phyloP scores from a whole-genome alignment of 1,140 invertebrate species.

The Drosophila sechellia region DNA sequence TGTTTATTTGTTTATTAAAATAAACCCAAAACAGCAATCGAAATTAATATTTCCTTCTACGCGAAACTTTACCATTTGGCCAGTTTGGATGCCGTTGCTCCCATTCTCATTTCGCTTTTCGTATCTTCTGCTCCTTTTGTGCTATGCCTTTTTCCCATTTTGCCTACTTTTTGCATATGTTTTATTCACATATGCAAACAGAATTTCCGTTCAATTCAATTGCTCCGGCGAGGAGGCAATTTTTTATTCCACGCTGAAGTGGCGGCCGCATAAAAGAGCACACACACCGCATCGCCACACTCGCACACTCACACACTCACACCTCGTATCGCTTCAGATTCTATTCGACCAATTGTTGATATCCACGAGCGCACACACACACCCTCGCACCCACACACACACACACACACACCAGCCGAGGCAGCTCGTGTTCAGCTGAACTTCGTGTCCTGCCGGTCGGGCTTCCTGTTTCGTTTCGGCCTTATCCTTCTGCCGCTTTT shows the following conservation, averaged over 20 bases:
- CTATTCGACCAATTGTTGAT: conserved; percentile 82
- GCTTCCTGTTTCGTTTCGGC: conserved; percentile 53
- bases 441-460: conserved; percentile 35
- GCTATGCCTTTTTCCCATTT: conserved; percentile 16
- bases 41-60: conserved; percentile 44
- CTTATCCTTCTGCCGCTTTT: conserved; percentile 48
- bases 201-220: conserved; percentile 79
- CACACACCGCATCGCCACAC: conserved; percentile 13
- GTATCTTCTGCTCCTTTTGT: not conserved
- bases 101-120: conserved; percentile 1
- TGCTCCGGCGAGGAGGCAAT: conserved; percentile 52
- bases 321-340: conserved; percentile 32
- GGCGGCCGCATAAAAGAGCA: conserved; percentile 31
- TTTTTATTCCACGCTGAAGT: conserved; percentile 47
- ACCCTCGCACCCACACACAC: not conserved
- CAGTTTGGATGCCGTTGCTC: not conserved
- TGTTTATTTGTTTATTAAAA: conserved; percentile 33
- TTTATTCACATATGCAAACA: conserved; percentile 83
- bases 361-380: conserved; percentile 58
- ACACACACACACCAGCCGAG: not conserved
- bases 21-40: conserved; percentile 2
- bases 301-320: conserved; percentile 7
- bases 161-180: conserved; percentile 57
- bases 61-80: conserved; percentile 1
- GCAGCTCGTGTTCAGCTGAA: conserved; percentile 8